Evolutionary conservation across 2,888 invertebrate genomes (phyloP), one percentile per base, ranked within the genome.

Genomic region (Thymelicus lineola): DNA sequence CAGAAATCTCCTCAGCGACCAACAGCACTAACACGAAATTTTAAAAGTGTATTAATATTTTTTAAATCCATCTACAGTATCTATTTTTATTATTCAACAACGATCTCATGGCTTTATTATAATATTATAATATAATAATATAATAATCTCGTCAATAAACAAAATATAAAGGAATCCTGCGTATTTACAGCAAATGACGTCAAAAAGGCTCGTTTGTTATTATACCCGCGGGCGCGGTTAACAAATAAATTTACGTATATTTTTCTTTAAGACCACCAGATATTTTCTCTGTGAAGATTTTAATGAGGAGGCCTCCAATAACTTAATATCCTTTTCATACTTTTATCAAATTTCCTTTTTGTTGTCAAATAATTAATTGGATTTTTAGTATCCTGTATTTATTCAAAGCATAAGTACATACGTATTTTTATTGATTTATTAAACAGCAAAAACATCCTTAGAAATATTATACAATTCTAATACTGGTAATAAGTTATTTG

Each of bases 251-350:
- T 69, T 69, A 46, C 62, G 58, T 59, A 50, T 58, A 58, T 64
- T 70, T 69, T 66, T 79, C 77, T 76, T 76, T 70, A 77, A 80
- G 77, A 80, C 76, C 76, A 79, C 73, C 74, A 75, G 76, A 76
- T 73, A 77, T 80, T 83, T 28, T 79, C 75, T 75, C 73, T 74
- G 72, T 71, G 64, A 73, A 77, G 79, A 83, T 76, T 77, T 80
- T 84, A 82, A 84, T 80, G 80, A 83, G 80, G 79, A 77, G 77
- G 80, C 80, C 80, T 79, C 75, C 71, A 76, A 75, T 78, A 80
- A 77, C 77, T 74, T 76, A 80, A 77, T 78, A 46, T 63, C 28
- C 14, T 45, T 53, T 42, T 12, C 42, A 61, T 53, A 42, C 50
- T n/a, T 59, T 59, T 50, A 59, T 59, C 58, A 64, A 64, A 64